These are phyloP conservation scores for Nestor notabilis DNA, from an alignment of 2,113 vertebrate species.

Conservation along the genomic window DNA sequence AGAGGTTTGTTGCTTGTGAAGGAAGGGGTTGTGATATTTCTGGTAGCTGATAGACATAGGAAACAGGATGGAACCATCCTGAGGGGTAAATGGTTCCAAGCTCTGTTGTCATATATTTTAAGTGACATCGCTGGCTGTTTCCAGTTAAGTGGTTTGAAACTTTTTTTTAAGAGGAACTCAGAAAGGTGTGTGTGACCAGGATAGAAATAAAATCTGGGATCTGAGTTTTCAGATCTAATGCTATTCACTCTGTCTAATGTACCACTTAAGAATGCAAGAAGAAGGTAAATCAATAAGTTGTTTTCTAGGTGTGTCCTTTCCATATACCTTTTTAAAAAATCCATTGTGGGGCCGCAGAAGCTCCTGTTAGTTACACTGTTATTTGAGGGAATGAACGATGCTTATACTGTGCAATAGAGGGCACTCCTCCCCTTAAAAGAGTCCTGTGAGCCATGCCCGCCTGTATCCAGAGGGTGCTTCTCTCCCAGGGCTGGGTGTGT, in stretches of 20 bases:
- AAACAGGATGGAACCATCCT: background rate
- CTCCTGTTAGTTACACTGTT: too few relatives aligned
- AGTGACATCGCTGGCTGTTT: background rate
- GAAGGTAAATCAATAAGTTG: background rate
- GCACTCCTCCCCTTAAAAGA: conserved; percentile 22
- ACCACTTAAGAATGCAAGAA: background rate
- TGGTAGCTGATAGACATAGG: background rate
- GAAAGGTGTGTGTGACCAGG: background rate
- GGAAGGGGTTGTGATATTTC: background rate
- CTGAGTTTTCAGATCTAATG: background rate
- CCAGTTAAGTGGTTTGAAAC: background rate
- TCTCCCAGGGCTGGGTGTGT: background rate
- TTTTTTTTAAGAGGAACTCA: background rate
- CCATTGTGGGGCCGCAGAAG: background rate
- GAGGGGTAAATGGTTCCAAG: background rate
- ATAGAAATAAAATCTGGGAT: background rate
- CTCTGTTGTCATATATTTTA: background rate
- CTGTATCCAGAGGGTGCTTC: background rate
- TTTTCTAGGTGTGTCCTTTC: background rate
- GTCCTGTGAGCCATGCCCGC: background rate
- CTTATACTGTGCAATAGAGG: conserved; percentile 27
- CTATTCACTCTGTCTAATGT: background rate
- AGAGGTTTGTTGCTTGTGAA: background rate
- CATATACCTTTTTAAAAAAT: background rate
- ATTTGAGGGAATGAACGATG: background rate